Conservation (phyloP, 2,113 vertebrate genomes). For the Hystrix brachyura region DNA sequence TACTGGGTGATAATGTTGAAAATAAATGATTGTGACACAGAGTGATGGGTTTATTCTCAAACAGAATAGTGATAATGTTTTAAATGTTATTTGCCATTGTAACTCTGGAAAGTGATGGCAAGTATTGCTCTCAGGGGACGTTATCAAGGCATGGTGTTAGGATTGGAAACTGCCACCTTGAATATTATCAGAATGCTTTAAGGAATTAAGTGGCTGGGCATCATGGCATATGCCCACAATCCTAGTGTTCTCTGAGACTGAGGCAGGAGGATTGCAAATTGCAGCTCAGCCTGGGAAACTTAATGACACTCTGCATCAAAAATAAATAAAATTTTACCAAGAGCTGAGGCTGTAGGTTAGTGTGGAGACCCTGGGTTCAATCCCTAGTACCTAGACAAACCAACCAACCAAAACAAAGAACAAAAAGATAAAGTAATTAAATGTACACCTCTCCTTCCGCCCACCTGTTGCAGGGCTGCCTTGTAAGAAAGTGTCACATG, state of each 20-base stretch:
- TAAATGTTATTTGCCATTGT: neutral
- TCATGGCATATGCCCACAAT: neutral
- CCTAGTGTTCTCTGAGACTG: neutral
- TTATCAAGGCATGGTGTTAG: neutral
- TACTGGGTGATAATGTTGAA: neutral
- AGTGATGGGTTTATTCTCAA: neutral
- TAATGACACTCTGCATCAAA: neutral
- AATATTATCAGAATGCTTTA: neutral
- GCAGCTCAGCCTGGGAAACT: neutral
- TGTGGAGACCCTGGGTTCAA: neutral
- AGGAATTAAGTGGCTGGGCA: neutral
- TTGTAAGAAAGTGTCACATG: neutral
- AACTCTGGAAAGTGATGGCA: neutral
- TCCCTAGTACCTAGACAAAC: neutral
- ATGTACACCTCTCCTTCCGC: neutral
- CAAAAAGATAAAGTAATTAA: neutral
- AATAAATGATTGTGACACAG: neutral
- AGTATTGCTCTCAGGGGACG: neutral
- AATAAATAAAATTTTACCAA: neutral
- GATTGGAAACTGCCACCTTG: neutral
- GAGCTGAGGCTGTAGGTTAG: neutral
- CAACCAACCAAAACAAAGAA: neutral
- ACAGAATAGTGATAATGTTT: neutral
- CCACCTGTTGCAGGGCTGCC: neutral
- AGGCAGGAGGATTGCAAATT: neutral